These are phyloP conservation scores for Urocyon cinereoargenteus DNA, from an alignment of 2,797 vertebrate genomes.

Conservation along the genomic window DNA sequence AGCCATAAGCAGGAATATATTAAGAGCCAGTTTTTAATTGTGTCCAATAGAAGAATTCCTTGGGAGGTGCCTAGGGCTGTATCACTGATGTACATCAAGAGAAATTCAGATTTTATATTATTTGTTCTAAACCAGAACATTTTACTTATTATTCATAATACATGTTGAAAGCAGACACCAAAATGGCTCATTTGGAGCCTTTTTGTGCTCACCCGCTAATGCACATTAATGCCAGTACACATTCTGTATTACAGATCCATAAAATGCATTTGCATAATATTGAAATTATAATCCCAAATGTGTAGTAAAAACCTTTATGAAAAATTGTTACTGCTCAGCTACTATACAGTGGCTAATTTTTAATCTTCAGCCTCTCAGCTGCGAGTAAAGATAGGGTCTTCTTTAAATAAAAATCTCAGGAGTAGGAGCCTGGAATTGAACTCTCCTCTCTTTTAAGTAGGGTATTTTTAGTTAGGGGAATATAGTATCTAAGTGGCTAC, in stretches of 20 bases:
- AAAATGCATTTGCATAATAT: slow-evolving; percentile 90
- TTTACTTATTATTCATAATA: slow-evolving; percentile 88
- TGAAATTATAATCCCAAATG: slow-evolving; percentile 88
- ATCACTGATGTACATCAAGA: slow-evolving; percentile 79
- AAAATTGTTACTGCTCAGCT: slow-evolving; percentile 88
- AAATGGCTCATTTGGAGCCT: slow-evolving; percentile 87
- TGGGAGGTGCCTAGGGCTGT: slow-evolving; percentile 64
- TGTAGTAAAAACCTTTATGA: slow-evolving; percentile 87
- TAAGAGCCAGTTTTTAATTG: slow-evolving; percentile 71
- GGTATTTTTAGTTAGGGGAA: neutral
- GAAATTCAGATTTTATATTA: slow-evolving; percentile 84
- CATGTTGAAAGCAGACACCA: slow-evolving; percentile 85
- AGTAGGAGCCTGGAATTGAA: slow-evolving; percentile 50
- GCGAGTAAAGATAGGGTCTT: slow-evolving; percentile 73
- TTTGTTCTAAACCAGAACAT: slow-evolving; percentile 84
- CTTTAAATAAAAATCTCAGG: slow-evolving; percentile 83
- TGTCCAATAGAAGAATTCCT: slow-evolving; percentile 69
- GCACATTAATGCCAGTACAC: slow-evolving; percentile 86
- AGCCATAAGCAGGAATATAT: slow-evolving; percentile 63
- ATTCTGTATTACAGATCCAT: slow-evolving; percentile 88
- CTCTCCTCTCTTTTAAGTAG: slow-evolving; percentile 22
- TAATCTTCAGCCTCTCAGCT: slow-evolving; percentile 86
- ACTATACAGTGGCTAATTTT: slow-evolving; percentile 86
- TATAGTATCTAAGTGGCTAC: neutral
- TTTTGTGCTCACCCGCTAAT: slow-evolving; percentile 83